Conservation (phyloP, 2,888 invertebrate genomes). For the Caenorhabditis macrosperma region DNA sequence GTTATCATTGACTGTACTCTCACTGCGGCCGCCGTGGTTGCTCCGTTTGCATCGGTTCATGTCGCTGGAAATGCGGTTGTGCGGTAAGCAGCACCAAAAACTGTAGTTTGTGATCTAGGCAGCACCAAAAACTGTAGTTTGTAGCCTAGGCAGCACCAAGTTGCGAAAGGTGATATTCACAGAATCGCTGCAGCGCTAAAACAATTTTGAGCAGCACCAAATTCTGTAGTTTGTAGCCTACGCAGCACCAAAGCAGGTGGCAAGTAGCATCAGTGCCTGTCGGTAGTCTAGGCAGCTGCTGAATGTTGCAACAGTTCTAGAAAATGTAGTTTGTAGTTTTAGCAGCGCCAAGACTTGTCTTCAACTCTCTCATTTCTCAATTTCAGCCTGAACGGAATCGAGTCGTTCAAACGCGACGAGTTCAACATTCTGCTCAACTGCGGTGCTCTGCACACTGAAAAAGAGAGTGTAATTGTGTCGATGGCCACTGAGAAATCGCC, state of each 20-base stretch:
- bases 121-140: too few species aligned
- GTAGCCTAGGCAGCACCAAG: too few species aligned
- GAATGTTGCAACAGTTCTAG: too few species aligned
- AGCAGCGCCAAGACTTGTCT: too few species aligned
- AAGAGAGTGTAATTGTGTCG: constrained; percentile 52
- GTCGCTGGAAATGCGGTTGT: constrained; percentile 53
- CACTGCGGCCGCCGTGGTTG: constrained; percentile 64
- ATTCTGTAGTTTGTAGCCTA: not conserved
- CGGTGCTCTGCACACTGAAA: constrained; percentile 61
- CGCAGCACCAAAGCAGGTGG: too few species aligned
- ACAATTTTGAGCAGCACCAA: too few species aligned
- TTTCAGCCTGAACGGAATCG: constrained; percentile 52
- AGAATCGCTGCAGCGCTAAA: too few species aligned
- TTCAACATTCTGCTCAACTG: constrained; percentile 65
- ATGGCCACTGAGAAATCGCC: constrained; percentile 39
- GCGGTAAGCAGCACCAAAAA: constrained; percentile 32
- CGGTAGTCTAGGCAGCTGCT: too few species aligned
- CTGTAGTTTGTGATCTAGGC: too few species aligned
- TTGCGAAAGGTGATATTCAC: not conserved
- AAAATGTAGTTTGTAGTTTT: not conserved
- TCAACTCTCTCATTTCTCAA: too few species aligned
- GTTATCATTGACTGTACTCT: constrained; percentile 59
- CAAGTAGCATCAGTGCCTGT: too few species aligned
- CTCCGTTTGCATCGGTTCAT: constrained; percentile 66
- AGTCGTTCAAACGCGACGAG: constrained; percentile 53